These are phyloP conservation scores for Papilio xuthus DNA, from an alignment of 1,140 invertebrate species.

Conservation along the genomic window DNA sequence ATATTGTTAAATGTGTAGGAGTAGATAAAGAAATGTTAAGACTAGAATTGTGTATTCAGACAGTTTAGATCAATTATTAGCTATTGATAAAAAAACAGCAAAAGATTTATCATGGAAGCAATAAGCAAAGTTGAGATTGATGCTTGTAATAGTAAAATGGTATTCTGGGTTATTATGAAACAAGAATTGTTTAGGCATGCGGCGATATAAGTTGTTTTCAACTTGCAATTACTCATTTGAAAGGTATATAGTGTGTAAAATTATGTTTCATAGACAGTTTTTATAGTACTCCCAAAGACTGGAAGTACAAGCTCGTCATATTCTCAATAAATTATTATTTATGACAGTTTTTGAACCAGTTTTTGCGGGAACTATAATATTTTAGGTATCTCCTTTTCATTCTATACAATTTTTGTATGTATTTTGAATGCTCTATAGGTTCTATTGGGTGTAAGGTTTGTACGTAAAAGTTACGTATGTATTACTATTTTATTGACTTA, in stretches of 20 bases:
- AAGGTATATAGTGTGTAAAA: constrained; percentile 31
- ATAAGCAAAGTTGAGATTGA: constrained; percentile 47
- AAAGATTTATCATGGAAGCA: constrained; percentile 45
- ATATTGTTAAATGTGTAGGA: constrained; percentile 37
- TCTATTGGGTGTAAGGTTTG: constrained; percentile 27
- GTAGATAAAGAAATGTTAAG: constrained; percentile 22
- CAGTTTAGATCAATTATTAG: constrained; percentile 11
- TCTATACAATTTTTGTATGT: constrained; percentile 37
- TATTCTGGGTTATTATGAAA: constrained; percentile 43
- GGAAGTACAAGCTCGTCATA: not conserved
- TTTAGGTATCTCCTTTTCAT: constrained; percentile 30
- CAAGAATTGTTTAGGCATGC: constrained; percentile 51
- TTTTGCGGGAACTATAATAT: constrained; percentile 13
- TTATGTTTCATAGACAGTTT: constrained; percentile 30
- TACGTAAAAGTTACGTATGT: constrained; percentile 25
- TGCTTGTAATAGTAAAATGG: constrained; percentile 12
- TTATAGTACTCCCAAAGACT: constrained; percentile 12
- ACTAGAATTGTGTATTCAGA: not conserved
- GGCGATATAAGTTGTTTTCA: constrained; percentile 43
- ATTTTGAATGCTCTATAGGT: constrained; percentile 38
- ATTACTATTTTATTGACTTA: constrained; percentile 29
- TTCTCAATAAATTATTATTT: constrained; percentile 32
- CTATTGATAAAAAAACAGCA: not conserved
- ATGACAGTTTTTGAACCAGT: constrained; percentile 12
- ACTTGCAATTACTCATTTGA: constrained; percentile 36